Percentiles rank a stretch among this genome's conserved stretches.
Evolutionary conservation across 2,888 invertebrate genomes (phyloP).

Genomic region (Dysmachus trigonus): DNA sequence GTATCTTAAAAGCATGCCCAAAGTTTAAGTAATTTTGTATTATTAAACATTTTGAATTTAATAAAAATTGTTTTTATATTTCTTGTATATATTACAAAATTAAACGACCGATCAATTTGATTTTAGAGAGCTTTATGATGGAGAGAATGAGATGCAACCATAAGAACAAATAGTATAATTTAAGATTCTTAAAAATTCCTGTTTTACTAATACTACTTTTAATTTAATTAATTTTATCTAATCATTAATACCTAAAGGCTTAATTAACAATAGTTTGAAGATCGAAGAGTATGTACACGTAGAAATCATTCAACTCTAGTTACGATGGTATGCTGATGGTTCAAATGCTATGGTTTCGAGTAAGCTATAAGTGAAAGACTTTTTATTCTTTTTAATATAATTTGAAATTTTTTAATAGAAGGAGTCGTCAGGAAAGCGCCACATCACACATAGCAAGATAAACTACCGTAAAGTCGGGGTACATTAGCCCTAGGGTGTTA

Average conservation of each 20-base stretch:
- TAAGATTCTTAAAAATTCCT: not conserved
- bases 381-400: not conserved
- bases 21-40: not conserved
- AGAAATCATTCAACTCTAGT: not conserved
- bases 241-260: not conserved
- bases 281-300: not conserved
- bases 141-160: not conserved
- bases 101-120: not conserved
- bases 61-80: not conserved
- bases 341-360: not conserved
- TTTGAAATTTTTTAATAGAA: not conserved
- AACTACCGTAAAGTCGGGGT: no score
- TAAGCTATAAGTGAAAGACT: not conserved
- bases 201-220: not conserved
- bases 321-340: not conserved
- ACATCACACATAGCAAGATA: not conserved
- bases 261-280: not conserved
- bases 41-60: not conserved
- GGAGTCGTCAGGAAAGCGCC: not conserved
- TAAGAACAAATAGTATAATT: not conserved
- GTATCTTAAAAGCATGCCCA: not conserved
- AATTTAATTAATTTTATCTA: not conserved
- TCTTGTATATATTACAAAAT: not conserved
- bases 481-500: no score
- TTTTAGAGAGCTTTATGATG: not conserved